These are phyloP conservation scores for Ypsolopha scabrella DNA, from an alignment of 2,888 invertebrate species.

Conservation along the genomic window DNA sequence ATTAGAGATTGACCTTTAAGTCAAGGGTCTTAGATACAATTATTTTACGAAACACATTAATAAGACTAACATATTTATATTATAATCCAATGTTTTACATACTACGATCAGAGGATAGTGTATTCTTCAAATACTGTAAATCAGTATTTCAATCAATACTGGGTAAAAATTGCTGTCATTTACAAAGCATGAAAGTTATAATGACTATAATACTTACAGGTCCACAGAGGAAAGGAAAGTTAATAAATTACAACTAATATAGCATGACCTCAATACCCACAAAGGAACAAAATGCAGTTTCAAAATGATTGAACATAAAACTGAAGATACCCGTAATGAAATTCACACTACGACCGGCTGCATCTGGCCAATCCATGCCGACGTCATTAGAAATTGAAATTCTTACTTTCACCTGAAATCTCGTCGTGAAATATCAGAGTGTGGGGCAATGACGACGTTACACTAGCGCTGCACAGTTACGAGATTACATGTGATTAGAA, in stretches of 20 bases:
- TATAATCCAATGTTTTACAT: no score
- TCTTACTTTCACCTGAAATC: slow-evolving; percentile 60
- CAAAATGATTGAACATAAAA: not conserved
- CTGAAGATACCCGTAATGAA: not conserved
- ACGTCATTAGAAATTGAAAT: slow-evolving; percentile 63
- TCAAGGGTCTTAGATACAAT: no score
- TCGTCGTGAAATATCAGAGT: slow-evolving; percentile 13
- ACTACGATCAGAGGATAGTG: no score
- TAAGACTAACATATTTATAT: no score
- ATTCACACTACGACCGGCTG: slow-evolving; percentile 20
- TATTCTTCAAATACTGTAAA: no score
- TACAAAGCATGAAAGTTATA: no score
- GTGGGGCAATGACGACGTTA: slow-evolving; percentile 34
- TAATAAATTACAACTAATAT: not conserved
- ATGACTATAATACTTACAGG: no score
- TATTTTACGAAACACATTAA: no score
- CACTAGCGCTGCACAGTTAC: slow-evolving; percentile 6
- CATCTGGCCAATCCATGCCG: slow-evolving; percentile 39
- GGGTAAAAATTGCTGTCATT: no score
- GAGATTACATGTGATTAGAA: not conserved
- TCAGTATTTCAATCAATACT: no score
- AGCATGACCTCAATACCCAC: slow-evolving; percentile 6
- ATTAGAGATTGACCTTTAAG: no score
- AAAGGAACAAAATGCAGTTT: not conserved
- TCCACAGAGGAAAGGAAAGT: not conserved